Evolutionary conservation across 2,113 vertebrate genomes (phyloP).

Genomic region (Formicarius rufipectus): DNA sequence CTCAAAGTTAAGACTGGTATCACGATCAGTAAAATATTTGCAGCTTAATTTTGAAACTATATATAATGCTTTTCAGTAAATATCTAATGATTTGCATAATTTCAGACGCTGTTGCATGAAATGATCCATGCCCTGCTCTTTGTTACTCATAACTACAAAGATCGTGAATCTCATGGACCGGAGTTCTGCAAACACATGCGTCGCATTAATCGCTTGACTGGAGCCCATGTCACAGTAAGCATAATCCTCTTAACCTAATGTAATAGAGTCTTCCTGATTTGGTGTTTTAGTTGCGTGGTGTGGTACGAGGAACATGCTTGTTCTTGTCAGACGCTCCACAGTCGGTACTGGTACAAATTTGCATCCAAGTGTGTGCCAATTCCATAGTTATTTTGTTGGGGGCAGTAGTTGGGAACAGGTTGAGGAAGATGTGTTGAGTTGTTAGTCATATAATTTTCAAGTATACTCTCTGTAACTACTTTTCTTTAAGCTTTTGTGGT

Average conservation of each 20-base stretch:
- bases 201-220: slow-evolving; percentile 87
- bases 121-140: slow-evolving; percentile 98
- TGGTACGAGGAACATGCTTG: not conserved
- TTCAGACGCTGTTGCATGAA: slow-evolving; percentile 94
- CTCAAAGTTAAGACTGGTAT: not conserved
- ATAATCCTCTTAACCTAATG: not conserved
- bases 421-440: not conserved
- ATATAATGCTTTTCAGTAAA: not conserved
- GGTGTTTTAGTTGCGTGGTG: rapidly evolving
- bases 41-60: not conserved
- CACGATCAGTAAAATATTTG: not conserved
- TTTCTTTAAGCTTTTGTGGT: not conserved
- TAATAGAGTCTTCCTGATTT: not conserved
- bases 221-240: slow-evolving; percentile 88
- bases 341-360: not conserved
- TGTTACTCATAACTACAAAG: slow-evolving; percentile 91
- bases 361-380: not conserved
- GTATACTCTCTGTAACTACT: not conserved
- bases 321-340: not conserved
- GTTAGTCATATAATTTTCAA: not conserved
- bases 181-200: slow-evolving; percentile 97
- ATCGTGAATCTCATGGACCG: slow-evolving; percentile 89
- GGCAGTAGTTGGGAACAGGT: not conserved
- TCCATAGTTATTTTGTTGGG: not conserved
- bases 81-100: not conserved